Evolutionary conservation across 1,140 invertebrate species (phyloP), one percentile per base, ranked within the genome.

Genomic region (Drosophila mayri): DNA sequence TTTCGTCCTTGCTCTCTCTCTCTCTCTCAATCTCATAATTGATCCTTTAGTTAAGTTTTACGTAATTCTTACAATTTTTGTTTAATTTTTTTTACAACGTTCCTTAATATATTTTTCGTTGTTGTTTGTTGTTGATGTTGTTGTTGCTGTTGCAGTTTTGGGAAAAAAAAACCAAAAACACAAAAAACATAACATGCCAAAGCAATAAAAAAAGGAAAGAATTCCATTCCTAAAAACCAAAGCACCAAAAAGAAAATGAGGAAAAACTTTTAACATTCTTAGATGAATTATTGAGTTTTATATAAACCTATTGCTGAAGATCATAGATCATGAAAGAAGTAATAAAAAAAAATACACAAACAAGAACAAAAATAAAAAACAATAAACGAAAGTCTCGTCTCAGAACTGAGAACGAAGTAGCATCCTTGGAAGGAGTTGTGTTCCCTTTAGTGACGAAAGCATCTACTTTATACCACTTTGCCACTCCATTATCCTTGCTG

Each of bases 81-180:
- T 47, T 62, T 35, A 2, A 32, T 74, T 74, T 50, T 40, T 46
- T 62, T 40, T 12, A 54, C 40, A 57, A 61, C 35, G 40, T 44
- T 72, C 32, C 40, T 76, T 65, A 37, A 22, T 54, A 38, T 40
- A 28, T 65, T 75, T 75, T 75, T 16, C 11, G n/a, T 75, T 76
- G 44, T 58, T 72, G 57, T 74, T 74, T 74, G 63, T 22, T 32
- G 41, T 75, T 58, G 44, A 43, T 72, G 47, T 62, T 55, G 68
- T 73, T 74, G 57, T 73, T 76, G 61, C 61, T 66, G 71, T 75
- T 76, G 25, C 25, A 65, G 73, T 75, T 50, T 65, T 65, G 73
- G 52, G 7, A 52, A 65, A 50, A 74, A 38, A 30, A 7, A 1
- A 30, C 25, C 16, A 74, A 70, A 74, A 76, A 32, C 43, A 52